These are phyloP conservation scores for Spilarctia lutea DNA, from an alignment of 2,888 invertebrate species.

Conservation along the genomic window DNA sequence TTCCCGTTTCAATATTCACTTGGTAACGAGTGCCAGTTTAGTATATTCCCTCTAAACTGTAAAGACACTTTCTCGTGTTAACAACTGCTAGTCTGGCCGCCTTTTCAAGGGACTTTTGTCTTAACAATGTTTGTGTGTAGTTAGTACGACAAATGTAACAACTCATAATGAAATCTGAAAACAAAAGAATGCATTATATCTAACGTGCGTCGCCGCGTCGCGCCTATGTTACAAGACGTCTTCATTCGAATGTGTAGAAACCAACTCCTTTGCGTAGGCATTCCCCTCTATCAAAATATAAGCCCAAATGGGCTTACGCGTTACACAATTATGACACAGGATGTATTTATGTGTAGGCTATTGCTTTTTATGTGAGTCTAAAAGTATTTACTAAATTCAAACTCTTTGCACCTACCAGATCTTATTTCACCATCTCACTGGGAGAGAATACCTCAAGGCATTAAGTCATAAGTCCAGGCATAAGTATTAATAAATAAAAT, in stretches of 20 bases:
- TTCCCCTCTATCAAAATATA: too few species aligned
- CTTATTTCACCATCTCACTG: too few species aligned
- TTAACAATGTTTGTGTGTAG: conserved; percentile 4
- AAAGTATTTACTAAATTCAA: too few species aligned
- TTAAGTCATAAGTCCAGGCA: too few species aligned
- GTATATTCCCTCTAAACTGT: conserved; percentile 23
- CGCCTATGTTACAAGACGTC: neutral
- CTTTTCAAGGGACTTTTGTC: conserved; percentile 29
- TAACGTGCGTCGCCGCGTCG: neutral
- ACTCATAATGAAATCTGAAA: neutral
- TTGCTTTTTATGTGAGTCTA: too few species aligned
- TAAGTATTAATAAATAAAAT: too few species aligned
- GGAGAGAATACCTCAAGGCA: too few species aligned
- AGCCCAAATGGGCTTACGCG: too few species aligned
- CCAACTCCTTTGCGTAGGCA: too few species aligned
- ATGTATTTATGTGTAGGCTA: too few species aligned
- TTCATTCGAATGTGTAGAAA: neutral
- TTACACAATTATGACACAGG: too few species aligned
- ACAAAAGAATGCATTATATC: neutral
- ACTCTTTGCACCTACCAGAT: too few species aligned
- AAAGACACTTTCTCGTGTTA: conserved; percentile 29
- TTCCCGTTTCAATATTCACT: conserved; percentile 13
- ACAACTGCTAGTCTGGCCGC: conserved; percentile 40
- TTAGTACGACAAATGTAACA: conserved; percentile 6
- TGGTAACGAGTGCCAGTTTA: conserved; percentile 11